Base-by-base conservation (phyloP, 2,888 invertebrate genomes). In the Orchesella flavescens region DNA sequence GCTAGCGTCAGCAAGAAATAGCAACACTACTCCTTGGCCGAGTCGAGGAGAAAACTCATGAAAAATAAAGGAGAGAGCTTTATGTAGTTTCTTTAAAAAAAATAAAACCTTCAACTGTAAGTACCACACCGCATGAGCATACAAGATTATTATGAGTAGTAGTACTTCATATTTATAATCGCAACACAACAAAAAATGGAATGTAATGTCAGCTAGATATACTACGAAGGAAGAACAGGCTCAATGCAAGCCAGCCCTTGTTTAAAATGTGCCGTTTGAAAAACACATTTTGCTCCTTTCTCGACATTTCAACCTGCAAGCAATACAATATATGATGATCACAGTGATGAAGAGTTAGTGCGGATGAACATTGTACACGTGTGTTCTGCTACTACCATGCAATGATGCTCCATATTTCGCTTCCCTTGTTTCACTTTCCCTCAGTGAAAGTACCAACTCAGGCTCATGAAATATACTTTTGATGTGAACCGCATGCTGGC, bases 401-500 rank as follows among this genome's bases (percentile, higher is more conserved):
- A 34, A 34, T 34, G 34, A 34, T 34, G 34, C 34, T 34, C 34
- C 7, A 34, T 34, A 34, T 34, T 34, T 66, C 59, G 12, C n/a
- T 44, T 23, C 21, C 5, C 21, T 68, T 68, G 68, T 68, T 68
- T 68, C 49, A 49, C 68, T 68, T 46, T 68, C 44, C 49, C 49
- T 68, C 24, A 24, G 61, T 24, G 19, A 44, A 44, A 66, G 10
- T n/a, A 49, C 46, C 49, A 68, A 23, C 49, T 68, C 34, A 34
- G n/a, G 7, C 34, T 65, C 66, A 59, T 80, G 80, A 80, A 80
- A 85, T 83, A 83, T 85, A 66, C 73, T 83, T 79, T 83, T 83
- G 85, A 85, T 83, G 83, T 85, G 78, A 83, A 83, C 85, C 85
- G 83, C 85, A 85, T 85, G 83, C 85, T 83, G 85, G 78, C 76